Evolutionary conservation across 2,888 invertebrate species (phyloP).

Genomic region (Cosmia trapezina): DNA sequence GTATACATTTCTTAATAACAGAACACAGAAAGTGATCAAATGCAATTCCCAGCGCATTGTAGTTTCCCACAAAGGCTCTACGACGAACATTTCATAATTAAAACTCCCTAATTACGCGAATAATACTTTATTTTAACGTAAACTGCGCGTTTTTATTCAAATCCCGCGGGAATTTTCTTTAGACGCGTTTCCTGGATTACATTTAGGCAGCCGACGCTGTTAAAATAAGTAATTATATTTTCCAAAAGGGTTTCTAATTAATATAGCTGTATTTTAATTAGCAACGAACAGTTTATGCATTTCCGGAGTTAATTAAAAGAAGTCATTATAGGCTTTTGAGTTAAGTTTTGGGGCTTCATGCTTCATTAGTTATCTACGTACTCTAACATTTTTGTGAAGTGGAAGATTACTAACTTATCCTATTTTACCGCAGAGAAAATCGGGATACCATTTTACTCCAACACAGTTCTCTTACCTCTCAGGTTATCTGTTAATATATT

Average conservation of each 20-base stretch:
- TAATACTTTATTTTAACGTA: conserved; percentile 59
- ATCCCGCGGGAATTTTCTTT: conserved; percentile 63
- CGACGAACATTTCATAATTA: conserved; percentile 46
- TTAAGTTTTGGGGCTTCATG: conserved; percentile 42
- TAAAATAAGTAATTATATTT: conserved; percentile 71
- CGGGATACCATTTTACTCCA: neutral
- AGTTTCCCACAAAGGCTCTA: conserved; percentile 54
- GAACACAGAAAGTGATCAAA: conserved; percentile 72
- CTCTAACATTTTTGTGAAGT: neutral
- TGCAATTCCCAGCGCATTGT: conserved; percentile 74
- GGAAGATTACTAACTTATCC: neutral
- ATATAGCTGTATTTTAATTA: conserved; percentile 73
- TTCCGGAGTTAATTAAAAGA: conserved; percentile 66
- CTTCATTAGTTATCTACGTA: conserved; percentile 34
- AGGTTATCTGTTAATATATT: conserved; percentile 24
- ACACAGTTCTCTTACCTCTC: neutral
- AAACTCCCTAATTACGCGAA: conserved; percentile 58
- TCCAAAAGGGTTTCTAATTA: conserved; percentile 74
- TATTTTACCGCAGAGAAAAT: neutral
- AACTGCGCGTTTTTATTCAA: conserved; percentile 61
- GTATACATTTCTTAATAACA: conserved; percentile 81
- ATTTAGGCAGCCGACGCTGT: conserved; percentile 63
- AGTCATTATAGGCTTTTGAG: conserved; percentile 45
- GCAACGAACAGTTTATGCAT: conserved; percentile 65
- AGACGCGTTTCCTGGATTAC: conserved; percentile 63